Evolutionary conservation across 2,797 vertebrate species (phyloP).

Genomic region (Sebastes hubbsi): DNA sequence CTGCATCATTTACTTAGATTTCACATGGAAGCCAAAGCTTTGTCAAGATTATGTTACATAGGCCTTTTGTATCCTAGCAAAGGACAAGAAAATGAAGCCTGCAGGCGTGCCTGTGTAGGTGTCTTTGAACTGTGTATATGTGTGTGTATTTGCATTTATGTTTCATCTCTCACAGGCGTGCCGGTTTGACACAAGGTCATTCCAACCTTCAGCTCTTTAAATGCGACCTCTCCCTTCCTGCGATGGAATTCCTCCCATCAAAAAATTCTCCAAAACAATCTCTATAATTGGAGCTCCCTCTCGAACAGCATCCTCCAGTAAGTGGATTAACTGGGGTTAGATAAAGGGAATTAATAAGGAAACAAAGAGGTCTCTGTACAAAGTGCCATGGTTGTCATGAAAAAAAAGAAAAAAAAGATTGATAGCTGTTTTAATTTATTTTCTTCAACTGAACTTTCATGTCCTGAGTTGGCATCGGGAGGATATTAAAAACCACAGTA

Average conservation of each 20-base stretch:
- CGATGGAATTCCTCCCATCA: constrained; percentile 59
- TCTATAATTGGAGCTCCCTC: constrained; percentile 45
- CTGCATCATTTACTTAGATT: constrained; percentile 20
- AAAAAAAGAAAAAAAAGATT: neutral
- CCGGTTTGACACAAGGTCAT: constrained; percentile 44
- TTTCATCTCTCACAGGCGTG: constrained; percentile 21
- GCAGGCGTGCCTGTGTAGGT: constrained; percentile 18
- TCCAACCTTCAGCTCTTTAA: constrained; percentile 32
- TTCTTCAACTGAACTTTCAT: neutral
- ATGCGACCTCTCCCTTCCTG: constrained; percentile 63
- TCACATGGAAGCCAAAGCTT: constrained; percentile 9
- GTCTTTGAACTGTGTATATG: constrained; percentile 10
- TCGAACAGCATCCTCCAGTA: neutral
- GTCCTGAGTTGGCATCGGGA: neutral
- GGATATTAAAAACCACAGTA: neutral
- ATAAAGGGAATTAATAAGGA: constrained; percentile 24
- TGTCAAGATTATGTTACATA: constrained; percentile 38
- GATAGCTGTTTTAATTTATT: neutral
- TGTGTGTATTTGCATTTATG: neutral
- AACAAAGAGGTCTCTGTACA: constrained; percentile 8
- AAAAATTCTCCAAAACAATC: constrained; percentile 34
- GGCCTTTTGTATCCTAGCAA: constrained; percentile 17
- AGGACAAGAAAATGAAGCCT: neutral
- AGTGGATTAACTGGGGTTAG: constrained; percentile 36
- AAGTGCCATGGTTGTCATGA: neutral